Conservation (phyloP, 2,888 invertebrate genomes). For the Drosophila birchii region DNA sequence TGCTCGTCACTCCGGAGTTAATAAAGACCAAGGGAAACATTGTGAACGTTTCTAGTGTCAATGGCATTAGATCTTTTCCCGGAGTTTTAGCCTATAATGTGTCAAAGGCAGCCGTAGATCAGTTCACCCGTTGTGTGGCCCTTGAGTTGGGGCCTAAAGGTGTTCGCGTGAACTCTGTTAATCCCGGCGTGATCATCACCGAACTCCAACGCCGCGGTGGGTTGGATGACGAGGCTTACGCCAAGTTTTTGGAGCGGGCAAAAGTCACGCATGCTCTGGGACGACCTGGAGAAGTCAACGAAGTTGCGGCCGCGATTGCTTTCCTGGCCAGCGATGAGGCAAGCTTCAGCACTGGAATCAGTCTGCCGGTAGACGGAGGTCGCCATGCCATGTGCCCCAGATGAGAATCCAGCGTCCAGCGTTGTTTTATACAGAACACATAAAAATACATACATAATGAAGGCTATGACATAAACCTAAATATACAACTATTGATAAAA, state of each 20-base stretch:
- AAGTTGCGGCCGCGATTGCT: slow-evolving; percentile 95
- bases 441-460: not conserved
- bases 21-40: slow-evolving; percentile 93
- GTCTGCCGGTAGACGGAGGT: slow-evolving; percentile 97
- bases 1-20: slow-evolving; percentile 94
- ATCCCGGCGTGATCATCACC: slow-evolving; percentile 95
- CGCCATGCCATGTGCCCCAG: slow-evolving; percentile 97
- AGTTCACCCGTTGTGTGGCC: slow-evolving; percentile 96
- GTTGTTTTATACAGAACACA: not conserved
- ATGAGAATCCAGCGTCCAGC: slow-evolving; percentile 84
- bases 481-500: not conserved
- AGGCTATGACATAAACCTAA: not conserved
- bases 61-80: slow-evolving; percentile 94
- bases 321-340: slow-evolving; percentile 96
- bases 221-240: slow-evolving; percentile 91
- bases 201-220: slow-evolving; percentile 95
- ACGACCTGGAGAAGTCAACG: slow-evolving; percentile 91
- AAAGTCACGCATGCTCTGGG: slow-evolving; percentile 96
- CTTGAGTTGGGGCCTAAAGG: slow-evolving; percentile 92
- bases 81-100: slow-evolving; percentile 95
- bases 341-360: slow-evolving; percentile 95
- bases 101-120: slow-evolving; percentile 97
- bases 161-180: slow-evolving; percentile 95
- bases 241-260: slow-evolving; percentile 92
- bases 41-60: slow-evolving; percentile 97